Conservation (phyloP, 2,113 vertebrate species). For the Pomatorhinus ruficollis region DNA sequence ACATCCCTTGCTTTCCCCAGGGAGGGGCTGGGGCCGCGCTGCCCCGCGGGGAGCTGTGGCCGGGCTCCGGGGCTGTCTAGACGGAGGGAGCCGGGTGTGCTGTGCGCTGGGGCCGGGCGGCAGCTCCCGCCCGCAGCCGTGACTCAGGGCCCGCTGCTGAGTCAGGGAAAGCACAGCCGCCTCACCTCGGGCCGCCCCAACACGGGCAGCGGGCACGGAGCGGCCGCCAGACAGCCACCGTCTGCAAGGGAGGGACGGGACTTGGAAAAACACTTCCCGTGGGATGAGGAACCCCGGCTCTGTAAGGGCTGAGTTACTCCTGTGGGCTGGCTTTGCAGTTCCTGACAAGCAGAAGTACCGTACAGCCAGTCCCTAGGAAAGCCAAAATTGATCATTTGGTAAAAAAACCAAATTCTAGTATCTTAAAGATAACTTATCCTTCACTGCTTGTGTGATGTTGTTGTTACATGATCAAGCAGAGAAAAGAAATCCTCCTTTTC, state of each 20-base stretch:
- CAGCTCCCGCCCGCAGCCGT: background rate
- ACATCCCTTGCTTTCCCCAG: background rate
- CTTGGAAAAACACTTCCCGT: background rate
- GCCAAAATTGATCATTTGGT: background rate
- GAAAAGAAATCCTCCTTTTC: background rate
- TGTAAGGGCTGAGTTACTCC: background rate
- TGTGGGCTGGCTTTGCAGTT: background rate
- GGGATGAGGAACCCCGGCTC: background rate
- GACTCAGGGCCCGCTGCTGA: conserved; percentile 56
- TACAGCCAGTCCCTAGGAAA: background rate
- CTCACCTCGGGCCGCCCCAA: background rate
- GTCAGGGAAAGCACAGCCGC: background rate
- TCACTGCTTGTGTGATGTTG: background rate
- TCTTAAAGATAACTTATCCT: background rate
- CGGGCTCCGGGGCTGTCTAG: background rate
- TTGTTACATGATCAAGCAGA: background rate
- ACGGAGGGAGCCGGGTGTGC: background rate
- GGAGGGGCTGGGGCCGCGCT: background rate
- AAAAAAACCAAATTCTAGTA: too few relatives aligned
- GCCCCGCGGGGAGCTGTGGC: conserved; percentile 14
- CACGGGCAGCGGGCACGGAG: rapidly evolving
- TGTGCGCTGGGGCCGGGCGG: background rate
- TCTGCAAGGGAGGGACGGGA: background rate
- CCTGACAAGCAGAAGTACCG: background rate
- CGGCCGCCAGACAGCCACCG: background rate